Evolutionary conservation across 2,113 vertebrate species (phyloP).

Genomic region (Leptobrachium ailaonicum): DNA sequence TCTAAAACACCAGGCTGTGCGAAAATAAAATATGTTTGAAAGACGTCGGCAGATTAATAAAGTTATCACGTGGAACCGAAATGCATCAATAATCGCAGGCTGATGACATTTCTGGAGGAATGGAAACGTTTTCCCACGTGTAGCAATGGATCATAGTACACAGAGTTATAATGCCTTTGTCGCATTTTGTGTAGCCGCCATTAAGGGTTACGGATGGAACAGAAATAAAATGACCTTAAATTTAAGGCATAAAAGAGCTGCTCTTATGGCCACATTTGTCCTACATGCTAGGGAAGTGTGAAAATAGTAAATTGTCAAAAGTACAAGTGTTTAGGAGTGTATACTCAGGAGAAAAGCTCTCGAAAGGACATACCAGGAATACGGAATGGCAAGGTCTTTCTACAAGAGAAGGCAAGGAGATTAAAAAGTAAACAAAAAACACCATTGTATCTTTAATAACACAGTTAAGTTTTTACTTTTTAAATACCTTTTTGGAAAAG

Average conservation of each 20-base stretch:
- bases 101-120: constrained; percentile 24
- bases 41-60: neutral
- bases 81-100: neutral
- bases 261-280: constrained; percentile 10
- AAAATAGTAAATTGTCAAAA: constrained; percentile 37
- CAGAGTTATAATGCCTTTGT: neutral
- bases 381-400: neutral
- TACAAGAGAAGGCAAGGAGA: neutral
- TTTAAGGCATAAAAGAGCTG: constrained; percentile 16
- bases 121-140: constrained; percentile 9
- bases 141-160: neutral
- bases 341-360: constrained; percentile 20
- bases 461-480: too few species aligned
- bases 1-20: too few species aligned
- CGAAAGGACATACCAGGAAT: constrained; percentile 9
- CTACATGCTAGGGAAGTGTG: constrained; percentile 18
- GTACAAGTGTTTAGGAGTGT: constrained; percentile 29
- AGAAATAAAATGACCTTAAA: constrained; percentile 29
- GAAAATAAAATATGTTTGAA: too few species aligned
- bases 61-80: neutral
- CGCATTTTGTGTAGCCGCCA: neutral
- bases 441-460: too few species aligned
- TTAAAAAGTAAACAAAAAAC: neutral
- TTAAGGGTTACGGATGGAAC: constrained; percentile 6
- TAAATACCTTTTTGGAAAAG: too few species aligned